Conservation (phyloP, 2,888 invertebrate genomes). For the Pammene fasciana region DNA sequence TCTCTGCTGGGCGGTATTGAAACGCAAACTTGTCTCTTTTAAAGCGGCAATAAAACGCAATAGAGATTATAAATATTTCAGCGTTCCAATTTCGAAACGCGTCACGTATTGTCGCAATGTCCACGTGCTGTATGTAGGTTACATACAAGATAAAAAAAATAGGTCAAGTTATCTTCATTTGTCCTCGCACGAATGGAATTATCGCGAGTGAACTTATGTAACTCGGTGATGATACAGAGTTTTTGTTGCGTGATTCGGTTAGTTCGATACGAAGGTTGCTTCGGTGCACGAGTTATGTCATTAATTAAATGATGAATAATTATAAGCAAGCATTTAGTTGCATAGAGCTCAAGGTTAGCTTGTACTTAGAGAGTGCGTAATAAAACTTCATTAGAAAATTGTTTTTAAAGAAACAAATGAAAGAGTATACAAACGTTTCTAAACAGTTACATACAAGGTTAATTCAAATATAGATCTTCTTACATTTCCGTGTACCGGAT, state of each 20-base stretch:
- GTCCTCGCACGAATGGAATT: conserved; percentile 81
- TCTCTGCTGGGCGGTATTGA: not conserved
- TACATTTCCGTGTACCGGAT: conserved; percentile 47
- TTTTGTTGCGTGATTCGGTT: conserved; percentile 36
- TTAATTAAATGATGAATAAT: conserved; percentile 14
- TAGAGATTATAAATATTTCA: conserved; percentile 30
- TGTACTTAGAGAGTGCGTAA: not conserved
- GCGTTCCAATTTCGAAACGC: conserved; percentile 37
- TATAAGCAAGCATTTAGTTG: not conserved
- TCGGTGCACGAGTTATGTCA: conserved; percentile 15
- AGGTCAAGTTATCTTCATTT: conserved; percentile 81
- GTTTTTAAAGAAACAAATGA: not conserved
- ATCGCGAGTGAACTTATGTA: conserved; percentile 68
- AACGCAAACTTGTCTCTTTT: conserved; percentile 9
- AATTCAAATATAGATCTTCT: conserved; percentile 30
- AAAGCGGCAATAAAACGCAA: conserved; percentile 30
- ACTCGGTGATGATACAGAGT: conserved; percentile 43
- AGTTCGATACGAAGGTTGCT: conserved; percentile 14
- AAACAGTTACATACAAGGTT: conserved; percentile 24
- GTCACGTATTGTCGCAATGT: conserved; percentile 31
- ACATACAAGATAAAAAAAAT: conserved; percentile 81
- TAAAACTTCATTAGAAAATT: not conserved
- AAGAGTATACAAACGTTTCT: conserved; percentile 11
- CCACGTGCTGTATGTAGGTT: conserved; percentile 75
- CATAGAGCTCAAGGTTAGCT: conserved; percentile 14